Evolutionary conservation across 2,113 vertebrate genomes (phyloP), one percentile per base, ranked within the genome.

Genomic region (Felis chaus): DNA sequence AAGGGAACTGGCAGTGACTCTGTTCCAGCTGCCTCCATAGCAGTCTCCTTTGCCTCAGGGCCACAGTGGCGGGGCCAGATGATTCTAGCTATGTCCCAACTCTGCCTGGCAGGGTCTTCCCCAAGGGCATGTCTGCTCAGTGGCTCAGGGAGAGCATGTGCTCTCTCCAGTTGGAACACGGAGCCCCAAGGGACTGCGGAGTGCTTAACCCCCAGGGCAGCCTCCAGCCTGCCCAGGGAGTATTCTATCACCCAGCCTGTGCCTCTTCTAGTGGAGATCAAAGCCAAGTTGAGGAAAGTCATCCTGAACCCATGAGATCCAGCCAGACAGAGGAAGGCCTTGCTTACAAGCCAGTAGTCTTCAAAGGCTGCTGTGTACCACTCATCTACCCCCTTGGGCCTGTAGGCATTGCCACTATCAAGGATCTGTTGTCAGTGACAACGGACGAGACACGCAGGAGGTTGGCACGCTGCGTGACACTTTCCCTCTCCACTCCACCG

Each of bases 381-480:
- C 48, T 27, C 6, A 33, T 33, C 53, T 29, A 29, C 63, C 71
- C 79, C 0, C 45, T 23, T 1, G 27, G 79, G 61, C 89, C 95
- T 41, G 8, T 4, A 84, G 84, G 80, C 84, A 63, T 53, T 14
- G 45, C 87, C 95, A 45, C 94, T 63, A 55, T 84, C 92, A 84
- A 91, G 50, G 27, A 33, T 21, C 92, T 96, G 87, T 88, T 92
- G 87, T 97, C 97, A 68, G 83, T 57, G 92, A 93, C 14, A 79
- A 69, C 85, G n/a, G 94, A 85, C 2, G 1, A 94, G 85, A 80
- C 0, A 33, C 9, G 12, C 5, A 0, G 89, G 76, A 83, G 74
- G 74, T 89, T 79, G 50, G 31, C 78, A 0, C 0, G 0, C 83
- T 71, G 87, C 81, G 91, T 65, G 79, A 91, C 89, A 53, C 39